phyloP scores from a whole-genome alignment of 2,113 vertebrate genomes.

The Otolemur garnettii region DNA sequence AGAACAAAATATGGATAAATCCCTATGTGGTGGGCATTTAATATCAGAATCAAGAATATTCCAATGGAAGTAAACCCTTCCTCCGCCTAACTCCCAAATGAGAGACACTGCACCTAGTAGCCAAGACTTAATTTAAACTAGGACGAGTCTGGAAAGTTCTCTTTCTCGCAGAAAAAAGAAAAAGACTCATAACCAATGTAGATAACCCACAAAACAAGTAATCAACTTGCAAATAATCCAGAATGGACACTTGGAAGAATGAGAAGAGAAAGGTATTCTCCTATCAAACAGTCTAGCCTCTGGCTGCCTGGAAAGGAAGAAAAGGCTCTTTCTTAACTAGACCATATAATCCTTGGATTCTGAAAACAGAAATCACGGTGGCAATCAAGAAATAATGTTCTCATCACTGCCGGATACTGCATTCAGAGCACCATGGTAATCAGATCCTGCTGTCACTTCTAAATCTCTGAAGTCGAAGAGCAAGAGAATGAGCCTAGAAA shows the following conservation, averaged over 20 bases:
- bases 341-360: background rate
- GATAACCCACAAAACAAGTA: conserved; percentile 3
- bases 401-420: background rate
- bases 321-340: background rate
- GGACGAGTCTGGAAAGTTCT: background rate
- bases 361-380: background rate
- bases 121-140: background rate
- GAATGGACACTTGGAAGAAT: background rate
- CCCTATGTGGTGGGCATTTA: background rate
- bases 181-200: background rate
- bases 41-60: conserved; percentile 16
- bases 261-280: background rate
- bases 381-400: background rate
- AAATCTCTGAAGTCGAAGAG: background rate
- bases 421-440: background rate
- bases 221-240: conserved; percentile 1
- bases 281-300: background rate
- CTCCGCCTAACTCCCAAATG: background rate
- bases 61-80: background rate
- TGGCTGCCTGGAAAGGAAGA: background rate
- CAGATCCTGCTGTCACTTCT: background rate
- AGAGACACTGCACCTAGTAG: background rate
- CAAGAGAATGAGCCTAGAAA: background rate
- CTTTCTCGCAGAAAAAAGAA: conserved; percentile 18
- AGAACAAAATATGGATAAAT: background rate